Base-by-base conservation (phyloP, 2,113 vertebrate genomes). In the Trachemys scripta region DNA sequence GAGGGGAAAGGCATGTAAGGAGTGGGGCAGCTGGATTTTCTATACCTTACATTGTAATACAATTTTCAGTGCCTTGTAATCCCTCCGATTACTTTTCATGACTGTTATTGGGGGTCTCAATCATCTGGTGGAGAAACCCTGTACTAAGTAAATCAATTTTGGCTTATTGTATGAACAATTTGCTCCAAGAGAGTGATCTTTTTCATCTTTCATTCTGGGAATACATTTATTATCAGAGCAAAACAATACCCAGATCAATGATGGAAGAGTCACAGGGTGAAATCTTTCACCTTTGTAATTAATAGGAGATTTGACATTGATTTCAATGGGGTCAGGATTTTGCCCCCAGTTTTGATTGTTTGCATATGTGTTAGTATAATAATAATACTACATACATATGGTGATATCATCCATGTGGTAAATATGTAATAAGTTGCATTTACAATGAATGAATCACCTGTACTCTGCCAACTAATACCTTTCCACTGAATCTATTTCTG, bases 41-140 rank as follows among this genome's bases (percentile, higher is more conserved):
- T 93, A 85, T 82, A 42, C 62, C 49, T 94, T 69, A 80, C 24
- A 47, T 88, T 95, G 11, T 69, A 92, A 93, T 84, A 91, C 89
- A 81, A n/a, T 93, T 93, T 95, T 47, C 88, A 95, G 12, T 65
- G 81, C 38, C 45, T 94, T 27, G 79, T 65, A 47, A 27, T 92
- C 95, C 91, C 42, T 47, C 79, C 89, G 91, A 87, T 94, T 96
- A 81, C 25, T 54, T 94, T 93, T 91, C 81, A 45, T 1, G 4
- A 91, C 53, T 79, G n/a, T 57, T 8, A 11, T 96, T 92, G 2
- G 0, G 53, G 95, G 47, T 45, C 54, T 35, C 49, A 76, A 86
- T 45, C 78, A 90, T 82, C 31, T 80, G 59, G 20, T 3, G 80
- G 82, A 92, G 78, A 82, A 69, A 82, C 79, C 62, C 62, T 53